Evolutionary conservation across 2,113 vertebrate genomes (phyloP).

Genomic region (Oryzias woworae): DNA sequence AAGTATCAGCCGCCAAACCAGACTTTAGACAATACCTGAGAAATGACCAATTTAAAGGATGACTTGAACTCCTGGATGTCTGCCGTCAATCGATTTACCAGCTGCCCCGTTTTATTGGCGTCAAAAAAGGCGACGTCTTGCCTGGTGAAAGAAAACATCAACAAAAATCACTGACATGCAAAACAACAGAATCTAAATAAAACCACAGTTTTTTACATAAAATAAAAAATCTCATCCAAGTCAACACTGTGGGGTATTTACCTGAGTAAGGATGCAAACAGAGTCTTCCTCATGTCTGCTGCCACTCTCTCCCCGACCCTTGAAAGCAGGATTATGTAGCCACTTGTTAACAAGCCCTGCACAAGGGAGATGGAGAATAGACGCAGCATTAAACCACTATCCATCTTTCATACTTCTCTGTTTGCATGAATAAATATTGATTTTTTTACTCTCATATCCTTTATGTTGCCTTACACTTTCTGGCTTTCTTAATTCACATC

Average conservation of each 20-base stretch:
- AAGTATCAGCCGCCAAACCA: not conserved
- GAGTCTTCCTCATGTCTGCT: conserved; percentile 85
- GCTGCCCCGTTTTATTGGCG: conserved; percentile 87
- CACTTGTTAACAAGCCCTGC: conserved; percentile 88
- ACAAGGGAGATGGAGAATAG: conserved; percentile 14
- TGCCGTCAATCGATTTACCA: conserved; percentile 87
- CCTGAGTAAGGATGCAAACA: conserved; percentile 87
- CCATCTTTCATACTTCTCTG: conserved; percentile 1
- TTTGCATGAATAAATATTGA: not conserved
- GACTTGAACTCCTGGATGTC: conserved; percentile 98
- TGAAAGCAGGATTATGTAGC: conserved; percentile 90
- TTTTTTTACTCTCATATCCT: no score
- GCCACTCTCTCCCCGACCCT: conserved; percentile 88
- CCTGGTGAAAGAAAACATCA: conserved; percentile 59
- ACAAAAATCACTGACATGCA: not conserved
- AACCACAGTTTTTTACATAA: not conserved
- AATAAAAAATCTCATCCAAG: not conserved
- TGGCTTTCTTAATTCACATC: no score
- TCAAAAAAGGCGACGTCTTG: conserved; percentile 95
- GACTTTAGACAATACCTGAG: conserved; percentile 75
- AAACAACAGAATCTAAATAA: not conserved
- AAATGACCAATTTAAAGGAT: conserved; percentile 91
- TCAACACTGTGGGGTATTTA: conserved; percentile 45
- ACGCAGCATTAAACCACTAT: conserved; percentile 4
- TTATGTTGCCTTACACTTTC: no score